Evolutionary conservation across 2,113 vertebrate species (phyloP).

Genomic region (Barnardius zonarius): DNA sequence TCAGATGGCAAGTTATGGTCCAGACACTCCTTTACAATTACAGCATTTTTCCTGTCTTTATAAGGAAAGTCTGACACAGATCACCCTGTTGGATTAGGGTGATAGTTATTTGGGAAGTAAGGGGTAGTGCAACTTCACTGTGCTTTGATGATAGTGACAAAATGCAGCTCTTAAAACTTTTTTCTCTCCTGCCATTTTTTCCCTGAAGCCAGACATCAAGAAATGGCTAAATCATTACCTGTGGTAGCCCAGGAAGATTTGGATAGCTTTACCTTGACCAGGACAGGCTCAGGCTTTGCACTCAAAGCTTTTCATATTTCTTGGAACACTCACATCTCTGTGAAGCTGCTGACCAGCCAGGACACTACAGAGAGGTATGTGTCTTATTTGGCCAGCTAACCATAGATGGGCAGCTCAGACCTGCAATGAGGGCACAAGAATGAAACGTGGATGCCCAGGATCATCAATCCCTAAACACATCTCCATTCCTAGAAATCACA

Average conservation of each 20-base stretch:
- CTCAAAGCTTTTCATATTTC: slow-evolving; percentile 56
- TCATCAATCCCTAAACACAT: neutral
- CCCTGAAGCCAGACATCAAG: neutral
- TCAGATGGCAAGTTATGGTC: neutral
- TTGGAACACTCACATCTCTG: neutral
- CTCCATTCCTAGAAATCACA: neutral
- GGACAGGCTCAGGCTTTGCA: slow-evolving; percentile 20
- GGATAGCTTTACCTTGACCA: slow-evolving; percentile 33
- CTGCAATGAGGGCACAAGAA: neutral
- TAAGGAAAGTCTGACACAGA: neutral
- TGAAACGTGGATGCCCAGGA: fast-evolving
- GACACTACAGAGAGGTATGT: slow-evolving; percentile 6
- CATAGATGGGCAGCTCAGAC: neutral
- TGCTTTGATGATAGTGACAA: neutral
- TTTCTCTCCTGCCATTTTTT: neutral
- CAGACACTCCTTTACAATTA: neutral
- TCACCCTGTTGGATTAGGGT: neutral
- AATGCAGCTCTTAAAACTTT: neutral
- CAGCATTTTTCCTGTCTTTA: neutral
- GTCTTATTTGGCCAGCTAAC: neutral
- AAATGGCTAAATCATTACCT: slow-evolving; percentile 57
- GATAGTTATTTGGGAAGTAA: neutral
- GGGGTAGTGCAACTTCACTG: neutral
- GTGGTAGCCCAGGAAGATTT: slow-evolving; percentile 43
- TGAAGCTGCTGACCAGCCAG: slow-evolving; percentile 55